Conservation (phyloP, 30 jellyfish, hydroid and myxozoan species). For the Hydra vulgaris region DNA sequence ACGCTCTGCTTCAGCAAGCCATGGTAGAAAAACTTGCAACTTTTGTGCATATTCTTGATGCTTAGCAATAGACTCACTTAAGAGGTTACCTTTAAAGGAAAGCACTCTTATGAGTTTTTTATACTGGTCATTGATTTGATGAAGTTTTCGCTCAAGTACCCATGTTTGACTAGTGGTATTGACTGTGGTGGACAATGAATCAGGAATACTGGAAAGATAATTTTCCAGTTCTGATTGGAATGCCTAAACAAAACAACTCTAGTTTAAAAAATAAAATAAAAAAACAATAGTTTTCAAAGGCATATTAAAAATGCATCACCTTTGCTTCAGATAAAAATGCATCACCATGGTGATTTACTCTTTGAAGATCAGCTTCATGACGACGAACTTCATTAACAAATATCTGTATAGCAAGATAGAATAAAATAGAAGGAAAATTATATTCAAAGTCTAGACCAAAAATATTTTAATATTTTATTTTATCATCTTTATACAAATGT, state of each 20-base stretch:
- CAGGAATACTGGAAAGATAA: slow-evolving; percentile 90
- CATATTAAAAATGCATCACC: slow-evolving; percentile 20
- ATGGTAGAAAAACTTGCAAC: slow-evolving; percentile 64
- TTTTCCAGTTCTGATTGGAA: slow-evolving; percentile 86
- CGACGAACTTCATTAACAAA: slow-evolving; percentile 79
- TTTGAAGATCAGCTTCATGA: slow-evolving; percentile 68
- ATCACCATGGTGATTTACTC: slow-evolving; percentile 96
- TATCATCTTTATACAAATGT: no score
- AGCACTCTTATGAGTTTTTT: slow-evolving; percentile 65
- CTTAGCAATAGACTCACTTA: slow-evolving; percentile 69
- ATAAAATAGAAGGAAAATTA: not conserved
- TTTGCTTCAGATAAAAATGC: slow-evolving; percentile 97
- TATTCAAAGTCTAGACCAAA: no score
- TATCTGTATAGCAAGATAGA: slow-evolving; percentile 27
- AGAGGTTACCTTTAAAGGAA: slow-evolving; percentile 68
- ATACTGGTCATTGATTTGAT: slow-evolving; percentile 79
- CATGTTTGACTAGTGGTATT: slow-evolving; percentile 88
- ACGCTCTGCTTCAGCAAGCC: slow-evolving; percentile 77
- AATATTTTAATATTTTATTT: no score
- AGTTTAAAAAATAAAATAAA: not conserved
- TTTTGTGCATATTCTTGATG: slow-evolving; percentile 79
- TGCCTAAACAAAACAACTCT: slow-evolving; percentile 42
- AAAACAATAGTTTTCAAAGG: not conserved
- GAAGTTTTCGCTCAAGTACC: slow-evolving; percentile 92
- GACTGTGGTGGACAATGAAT: slow-evolving; percentile 58